phyloP scores from a whole-genome alignment of 2,113 vertebrate genomes.

The Cynoglossus semilaevis region DNA sequence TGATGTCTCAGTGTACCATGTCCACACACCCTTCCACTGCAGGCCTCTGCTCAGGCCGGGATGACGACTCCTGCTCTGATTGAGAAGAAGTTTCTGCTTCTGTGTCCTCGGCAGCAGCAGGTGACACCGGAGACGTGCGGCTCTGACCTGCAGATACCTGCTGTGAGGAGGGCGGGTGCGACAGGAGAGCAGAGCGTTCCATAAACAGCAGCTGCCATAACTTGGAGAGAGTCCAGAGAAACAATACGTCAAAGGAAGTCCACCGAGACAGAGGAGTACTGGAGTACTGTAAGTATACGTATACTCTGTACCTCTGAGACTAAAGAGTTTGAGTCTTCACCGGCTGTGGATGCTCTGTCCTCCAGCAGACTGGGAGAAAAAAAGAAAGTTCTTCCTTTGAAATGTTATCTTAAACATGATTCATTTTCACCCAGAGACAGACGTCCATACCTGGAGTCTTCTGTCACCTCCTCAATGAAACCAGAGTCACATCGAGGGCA shows the following conservation, averaged over 20 bases:
- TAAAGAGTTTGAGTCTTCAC: constrained; percentile 76
- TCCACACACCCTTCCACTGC: constrained; percentile 86
- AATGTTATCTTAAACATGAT: background rate
- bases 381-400: background rate
- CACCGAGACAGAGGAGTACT: constrained; percentile 11
- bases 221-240: constrained; percentile 66
- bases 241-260: constrained; percentile 29
- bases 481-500: constrained; percentile 87
- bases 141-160: constrained; percentile 41
- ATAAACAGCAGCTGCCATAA: constrained; percentile 85
- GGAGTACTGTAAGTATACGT: constrained; percentile 15
- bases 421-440: background rate
- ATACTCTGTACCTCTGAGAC: constrained; percentile 83
- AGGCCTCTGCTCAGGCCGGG: constrained; percentile 80
- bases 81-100: constrained; percentile 72
- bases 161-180: constrained; percentile 74
- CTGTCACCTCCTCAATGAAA: constrained; percentile 89
- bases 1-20: constrained; percentile 30
- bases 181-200: constrained; percentile 71
- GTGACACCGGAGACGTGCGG: constrained; percentile 3
- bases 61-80: constrained; percentile 70
- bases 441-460: constrained; percentile 82
- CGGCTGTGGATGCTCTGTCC: constrained; percentile 59
- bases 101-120: constrained; percentile 63
- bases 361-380: constrained; percentile 80